phyloP scores from a whole-genome alignment of 2,797 vertebrate species.

The Pseudochromis fuscus region DNA sequence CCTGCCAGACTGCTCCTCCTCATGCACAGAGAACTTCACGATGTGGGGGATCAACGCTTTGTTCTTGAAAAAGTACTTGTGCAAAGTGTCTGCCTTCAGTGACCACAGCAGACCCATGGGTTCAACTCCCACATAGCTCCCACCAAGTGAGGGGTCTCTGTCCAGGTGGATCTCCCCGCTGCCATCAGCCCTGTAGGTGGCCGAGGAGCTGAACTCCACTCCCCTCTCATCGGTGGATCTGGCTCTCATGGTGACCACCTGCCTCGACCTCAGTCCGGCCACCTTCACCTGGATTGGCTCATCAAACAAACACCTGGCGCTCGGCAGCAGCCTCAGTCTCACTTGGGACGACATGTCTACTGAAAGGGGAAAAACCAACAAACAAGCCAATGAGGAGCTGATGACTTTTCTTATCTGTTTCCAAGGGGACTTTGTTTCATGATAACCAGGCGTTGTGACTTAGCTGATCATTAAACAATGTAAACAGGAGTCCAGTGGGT shows the following conservation, averaged over 20 bases:
- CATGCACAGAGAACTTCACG: slow-evolving; percentile 78
- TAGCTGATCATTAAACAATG: no score
- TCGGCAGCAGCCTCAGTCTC: slow-evolving; percentile 62
- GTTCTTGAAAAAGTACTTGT: slow-evolving; percentile 67
- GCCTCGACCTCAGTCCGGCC: slow-evolving; percentile 73
- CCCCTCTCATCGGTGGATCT: slow-evolving; percentile 81
- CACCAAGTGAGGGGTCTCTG: slow-evolving; percentile 78
- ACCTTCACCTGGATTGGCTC: slow-evolving; percentile 81
- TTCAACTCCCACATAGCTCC: slow-evolving; percentile 81
- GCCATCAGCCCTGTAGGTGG: slow-evolving; percentile 77
- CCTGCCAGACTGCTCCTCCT: slow-evolving; percentile 12
- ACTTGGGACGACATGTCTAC: slow-evolving; percentile 58
- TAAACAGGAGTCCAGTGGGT: no score
- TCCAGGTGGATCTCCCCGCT: slow-evolving; percentile 79
- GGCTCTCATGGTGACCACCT: slow-evolving; percentile 81
- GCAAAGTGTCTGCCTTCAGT: slow-evolving; percentile 65
- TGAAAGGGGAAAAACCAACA: neutral
- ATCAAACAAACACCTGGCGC: slow-evolving; percentile 62
- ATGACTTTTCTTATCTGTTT: no score
- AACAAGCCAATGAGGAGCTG: no score
- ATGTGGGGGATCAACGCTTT: slow-evolving; percentile 75
- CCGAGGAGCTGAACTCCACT: slow-evolving; percentile 77
- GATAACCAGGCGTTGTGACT: no score
- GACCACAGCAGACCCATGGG: slow-evolving; percentile 88
- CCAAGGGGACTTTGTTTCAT: no score